Evolutionary conservation across 2,797 vertebrate genomes (phyloP).

Genomic region (Lemur catta): DNA sequence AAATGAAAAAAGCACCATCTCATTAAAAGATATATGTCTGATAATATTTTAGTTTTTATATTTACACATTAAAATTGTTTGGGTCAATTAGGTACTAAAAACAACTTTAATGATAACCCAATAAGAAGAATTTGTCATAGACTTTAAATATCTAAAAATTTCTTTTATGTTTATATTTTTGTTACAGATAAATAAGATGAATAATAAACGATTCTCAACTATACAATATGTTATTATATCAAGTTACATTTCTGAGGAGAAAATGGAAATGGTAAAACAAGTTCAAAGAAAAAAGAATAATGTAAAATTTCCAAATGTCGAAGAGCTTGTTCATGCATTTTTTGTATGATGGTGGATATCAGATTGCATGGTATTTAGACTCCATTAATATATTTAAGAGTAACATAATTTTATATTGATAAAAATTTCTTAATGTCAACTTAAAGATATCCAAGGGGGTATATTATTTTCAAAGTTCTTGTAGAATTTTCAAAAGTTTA

Average conservation of each 20-base stretch:
- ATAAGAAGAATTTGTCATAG: not conserved
- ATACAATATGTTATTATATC: not conserved
- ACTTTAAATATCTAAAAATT: not conserved
- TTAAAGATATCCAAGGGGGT: not conserved
- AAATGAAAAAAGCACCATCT: not conserved
- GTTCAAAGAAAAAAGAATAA: not conserved
- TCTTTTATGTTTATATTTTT: not conserved
- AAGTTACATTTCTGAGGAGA: not conserved
- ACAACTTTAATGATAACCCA: not conserved
- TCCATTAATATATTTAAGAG: not conserved
- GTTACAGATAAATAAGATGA: not conserved
- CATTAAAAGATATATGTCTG: not conserved
- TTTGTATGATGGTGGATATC: not conserved
- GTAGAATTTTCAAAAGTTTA: not conserved
- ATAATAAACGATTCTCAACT: not conserved
- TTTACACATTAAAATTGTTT: slow-evolving; percentile 1
- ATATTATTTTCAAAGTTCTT: not conserved
- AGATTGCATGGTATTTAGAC: not conserved
- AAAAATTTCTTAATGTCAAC: slow-evolving; percentile 2
- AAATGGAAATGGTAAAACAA: slow-evolving; percentile 12
- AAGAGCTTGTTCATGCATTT: not conserved
- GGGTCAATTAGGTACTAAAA: slow-evolving; percentile 18
- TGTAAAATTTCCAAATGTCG: not conserved
- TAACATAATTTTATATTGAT: not conserved
- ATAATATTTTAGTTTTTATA: slow-evolving; percentile 30